phyloP scores from a whole-genome alignment of 2,797 vertebrate genomes.

The Denticeps clupeoides region DNA sequence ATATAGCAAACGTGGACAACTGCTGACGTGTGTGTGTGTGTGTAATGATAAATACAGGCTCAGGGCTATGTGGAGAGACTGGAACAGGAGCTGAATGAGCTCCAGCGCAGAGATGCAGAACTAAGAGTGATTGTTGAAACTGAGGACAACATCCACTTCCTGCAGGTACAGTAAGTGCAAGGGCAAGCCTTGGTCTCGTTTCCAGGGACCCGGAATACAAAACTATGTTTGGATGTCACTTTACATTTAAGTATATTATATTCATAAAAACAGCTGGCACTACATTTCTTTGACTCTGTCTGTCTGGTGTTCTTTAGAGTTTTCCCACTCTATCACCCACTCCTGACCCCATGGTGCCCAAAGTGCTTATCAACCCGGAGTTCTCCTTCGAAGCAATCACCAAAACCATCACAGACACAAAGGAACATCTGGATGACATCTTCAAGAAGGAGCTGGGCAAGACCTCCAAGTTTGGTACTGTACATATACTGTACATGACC shows the following conservation, averaged over 20 bases:
- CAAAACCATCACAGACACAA: constrained; percentile 58
- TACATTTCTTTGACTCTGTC: not conserved
- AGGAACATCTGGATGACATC: constrained; percentile 58
- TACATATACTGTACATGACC: too few relatives aligned
- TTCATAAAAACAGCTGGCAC: not conserved
- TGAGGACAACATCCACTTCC: constrained; percentile 61
- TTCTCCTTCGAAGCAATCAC: constrained; percentile 66
- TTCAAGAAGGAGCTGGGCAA: constrained; percentile 60
- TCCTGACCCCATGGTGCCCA: constrained; percentile 63
- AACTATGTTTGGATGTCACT: too few relatives aligned
- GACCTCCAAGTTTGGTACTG: constrained; percentile 57
- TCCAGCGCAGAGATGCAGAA: constrained; percentile 56
- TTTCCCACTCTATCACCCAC: constrained; percentile 56
- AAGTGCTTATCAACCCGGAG: constrained; percentile 66
- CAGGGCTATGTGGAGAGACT: constrained; percentile 67
- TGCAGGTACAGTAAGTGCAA: constrained; percentile 42
- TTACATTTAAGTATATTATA: not conserved
- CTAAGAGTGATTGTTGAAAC: constrained; percentile 57
- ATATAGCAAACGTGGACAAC: too few relatives aligned
- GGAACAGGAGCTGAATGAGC: constrained; percentile 67
- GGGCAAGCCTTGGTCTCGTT: too few relatives aligned
- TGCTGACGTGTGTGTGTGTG: not conserved
- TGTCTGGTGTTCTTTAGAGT: constrained; percentile 48
- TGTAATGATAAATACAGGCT: constrained; percentile 35
- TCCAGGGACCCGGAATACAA: too few relatives aligned